These are phyloP conservation scores for Rhabdophis nuchalis DNA, from an alignment of 2,797 vertebrate species.

Conservation along the genomic window DNA sequence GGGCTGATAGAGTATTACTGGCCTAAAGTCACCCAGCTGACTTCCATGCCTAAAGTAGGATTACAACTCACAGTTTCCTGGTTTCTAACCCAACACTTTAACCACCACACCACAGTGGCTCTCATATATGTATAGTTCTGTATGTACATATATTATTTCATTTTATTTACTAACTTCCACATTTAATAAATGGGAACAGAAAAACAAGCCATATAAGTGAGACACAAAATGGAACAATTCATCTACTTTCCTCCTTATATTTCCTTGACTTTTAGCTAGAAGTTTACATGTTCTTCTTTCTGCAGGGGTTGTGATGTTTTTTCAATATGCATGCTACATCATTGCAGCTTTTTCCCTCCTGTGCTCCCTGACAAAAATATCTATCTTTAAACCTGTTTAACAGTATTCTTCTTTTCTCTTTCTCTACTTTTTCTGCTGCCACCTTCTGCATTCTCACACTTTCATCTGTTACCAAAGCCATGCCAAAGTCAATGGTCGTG, in stretches of 20 bases:
- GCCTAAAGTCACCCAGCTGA: neutral
- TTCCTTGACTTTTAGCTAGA: neutral
- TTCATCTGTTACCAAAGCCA: constrained; percentile 80
- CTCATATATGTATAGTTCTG: neutral
- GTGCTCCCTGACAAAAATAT: constrained; percentile 28
- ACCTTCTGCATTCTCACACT: constrained; percentile 59
- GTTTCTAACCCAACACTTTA: neutral
- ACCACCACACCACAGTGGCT: neutral
- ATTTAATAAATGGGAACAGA: neutral
- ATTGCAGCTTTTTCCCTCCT: neutral
- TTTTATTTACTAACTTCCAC: neutral
- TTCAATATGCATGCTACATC: constrained; percentile 18
- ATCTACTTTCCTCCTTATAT: neutral
- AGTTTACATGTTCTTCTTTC: neutral
- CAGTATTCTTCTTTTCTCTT: constrained; percentile 69
- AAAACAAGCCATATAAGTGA: neutral
- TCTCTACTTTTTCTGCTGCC: constrained; percentile 65
- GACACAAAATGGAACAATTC: neutral
- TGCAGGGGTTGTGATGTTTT: constrained; percentile 19
- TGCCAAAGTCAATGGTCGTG: constrained; percentile 96
- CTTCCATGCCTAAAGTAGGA: neutral
- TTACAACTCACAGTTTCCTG: neutral
- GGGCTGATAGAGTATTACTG: neutral
- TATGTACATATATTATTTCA: neutral
- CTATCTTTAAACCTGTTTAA: constrained; percentile 60